Evolutionary conservation across 2,113 vertebrate species (phyloP).

Genomic region (Saccopteryx bilineata): DNA sequence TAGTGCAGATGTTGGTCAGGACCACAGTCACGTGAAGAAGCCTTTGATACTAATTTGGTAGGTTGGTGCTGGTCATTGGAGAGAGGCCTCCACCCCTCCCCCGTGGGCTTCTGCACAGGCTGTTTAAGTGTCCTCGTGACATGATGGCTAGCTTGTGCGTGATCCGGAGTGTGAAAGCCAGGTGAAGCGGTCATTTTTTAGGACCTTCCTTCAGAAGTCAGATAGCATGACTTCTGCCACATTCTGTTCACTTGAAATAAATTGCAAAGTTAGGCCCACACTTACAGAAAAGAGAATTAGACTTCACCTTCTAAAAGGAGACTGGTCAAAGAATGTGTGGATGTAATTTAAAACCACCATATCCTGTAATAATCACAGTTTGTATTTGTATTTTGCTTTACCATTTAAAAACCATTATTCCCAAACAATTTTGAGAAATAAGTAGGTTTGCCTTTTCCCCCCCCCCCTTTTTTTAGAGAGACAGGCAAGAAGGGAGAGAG

Average conservation of each 20-base stretch:
- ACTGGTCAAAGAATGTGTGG: neutral
- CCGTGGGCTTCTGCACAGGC: neutral
- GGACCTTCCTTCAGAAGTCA: neutral
- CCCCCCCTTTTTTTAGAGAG: too few species aligned
- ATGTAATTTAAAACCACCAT: slow-evolving; percentile 1
- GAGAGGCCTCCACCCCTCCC: neutral
- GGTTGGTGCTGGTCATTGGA: neutral
- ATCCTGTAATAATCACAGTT: neutral
- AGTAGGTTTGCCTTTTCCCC: neutral
- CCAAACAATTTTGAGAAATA: neutral
- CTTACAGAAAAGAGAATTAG: neutral
- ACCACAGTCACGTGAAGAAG: neutral
- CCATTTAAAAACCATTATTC: neutral
- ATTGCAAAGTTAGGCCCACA: neutral
- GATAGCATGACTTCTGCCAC: neutral
- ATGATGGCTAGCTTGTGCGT: neutral
- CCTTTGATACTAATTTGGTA: neutral
- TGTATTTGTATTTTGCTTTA: neutral
- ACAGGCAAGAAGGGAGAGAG: too few species aligned
- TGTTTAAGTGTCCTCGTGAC: neutral
- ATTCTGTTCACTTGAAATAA: neutral
- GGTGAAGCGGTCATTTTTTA: neutral
- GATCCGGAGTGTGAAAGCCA: neutral
- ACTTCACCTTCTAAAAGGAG: neutral
- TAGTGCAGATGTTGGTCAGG: neutral